Base-by-base conservation (phyloP, 2,888 invertebrate species). In the Ochropleura plecta region DNA sequence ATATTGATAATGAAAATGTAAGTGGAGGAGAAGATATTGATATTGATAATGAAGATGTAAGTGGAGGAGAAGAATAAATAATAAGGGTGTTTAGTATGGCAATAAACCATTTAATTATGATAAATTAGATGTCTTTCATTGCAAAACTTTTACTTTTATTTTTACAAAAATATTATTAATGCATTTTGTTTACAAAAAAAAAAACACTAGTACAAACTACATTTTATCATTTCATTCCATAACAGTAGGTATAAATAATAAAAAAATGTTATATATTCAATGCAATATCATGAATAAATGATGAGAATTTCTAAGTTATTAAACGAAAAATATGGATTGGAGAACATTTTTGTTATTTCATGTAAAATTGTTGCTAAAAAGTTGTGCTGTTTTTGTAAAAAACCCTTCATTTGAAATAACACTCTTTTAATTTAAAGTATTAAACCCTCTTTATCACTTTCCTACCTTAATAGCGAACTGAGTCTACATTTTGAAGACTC, bases 161-260 rank as follows among this genome's bases (percentile, higher is more conserved):
- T 3, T 30, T 30, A 30, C 30, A 2, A 30, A 30, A 30, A 30
- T 30, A 30, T 2, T 3, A 30, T 30, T 30, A 30, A 30, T 30
- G 30, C 30, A 30, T 30, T 30, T 30, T 30, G 1, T 30, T 30
- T 30, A 30, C 64, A 65, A 65, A 65, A 65, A 46, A 18, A 63
- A 65, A 30, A 65, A 65, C 49, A 65, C 64, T 65, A 65, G 30
- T 65, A 65, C 49, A 49, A 65, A 65, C 65, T 65, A 65, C 65
- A 65, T 46, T 64, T 64, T 64, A 64, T 64, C 49, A 64, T 49
- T 64, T 5, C 3, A 64, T 64, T 64, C 30, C 48, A 48, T 64
- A 64, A 48, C 64, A 63, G 46, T 20, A 20, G 48, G 64, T 48
- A 64, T 64, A 64, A 49, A 49, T 30, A 64, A 64, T 30, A 20